Evolutionary conservation across 2,888 invertebrate species (phyloP), one percentile per base, ranked within the genome.

Genomic region (Portevinia maculata): DNA sequence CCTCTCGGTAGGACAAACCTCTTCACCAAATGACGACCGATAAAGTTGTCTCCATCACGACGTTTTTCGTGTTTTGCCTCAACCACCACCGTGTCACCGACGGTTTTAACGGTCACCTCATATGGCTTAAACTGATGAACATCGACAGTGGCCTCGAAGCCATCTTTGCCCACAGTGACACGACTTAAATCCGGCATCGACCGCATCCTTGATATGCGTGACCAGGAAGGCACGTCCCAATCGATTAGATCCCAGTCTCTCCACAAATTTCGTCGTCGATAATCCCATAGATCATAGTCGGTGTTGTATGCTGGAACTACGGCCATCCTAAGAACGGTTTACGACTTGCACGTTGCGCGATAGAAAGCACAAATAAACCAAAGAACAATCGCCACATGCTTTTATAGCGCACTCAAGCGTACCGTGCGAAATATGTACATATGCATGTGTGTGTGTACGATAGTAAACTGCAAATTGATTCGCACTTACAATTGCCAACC

Each of bases 1-100:
- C 93, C 93, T 21, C 93, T 91, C 0, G 95, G 95, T 44, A 95
- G 90, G 86, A 94, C 91, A 88, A 95, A 95, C 50, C 92, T 92
- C 81, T 97, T 93, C 1, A 93, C 93, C 89, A 97, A 96, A 89
- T 97, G 96, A 15, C 97, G 93, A 4, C 96, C 95, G 64, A 97
- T 93, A 89, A 91, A 94, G 0, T 95, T 96, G 86, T 94, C 94
- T 37, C 94, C 93, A 84, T 95, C 94, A n/a, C 93, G 92, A 84
- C 93, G 93, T 85, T 94, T 94, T 87, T 94, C 94, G 87, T 94
- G 94, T 86, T 93, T 94, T 5, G 93, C 95, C 87, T 95, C 94
- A n/a, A 94, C 92, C 2, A 94, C 89, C 7, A 95, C 92, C 41
- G 91, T 91, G 85, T 93, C 92, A 79, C 94, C 92, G 84, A 92